Percentiles rank a stretch among this genome's conserved stretches.
These are phyloP conservation scores for Leptocoma aspasia DNA, from an alignment of 2,113 vertebrate genomes.

Conservation along the genomic window DNA sequence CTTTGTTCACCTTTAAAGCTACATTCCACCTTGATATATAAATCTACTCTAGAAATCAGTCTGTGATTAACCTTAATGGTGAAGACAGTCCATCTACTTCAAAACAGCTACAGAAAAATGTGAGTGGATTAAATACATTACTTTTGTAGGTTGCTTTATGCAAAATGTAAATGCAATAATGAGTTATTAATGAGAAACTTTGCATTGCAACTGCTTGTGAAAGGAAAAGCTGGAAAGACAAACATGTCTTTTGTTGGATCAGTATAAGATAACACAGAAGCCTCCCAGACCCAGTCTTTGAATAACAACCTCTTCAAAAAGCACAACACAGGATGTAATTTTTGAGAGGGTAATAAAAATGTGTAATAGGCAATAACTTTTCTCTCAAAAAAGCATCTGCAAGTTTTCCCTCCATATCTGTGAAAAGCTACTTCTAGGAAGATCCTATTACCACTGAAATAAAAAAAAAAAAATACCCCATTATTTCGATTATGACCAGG, in stretches of 20 bases:
- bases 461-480: fast-evolving
- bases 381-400: not conserved
- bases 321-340: not conserved
- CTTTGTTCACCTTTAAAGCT: not conserved
- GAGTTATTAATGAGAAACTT: not conserved
- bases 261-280: not conserved
- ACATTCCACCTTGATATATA: not conserved
- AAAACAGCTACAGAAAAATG: not conserved
- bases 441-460: not conserved
- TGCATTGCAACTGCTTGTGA: not conserved
- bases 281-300: not conserved
- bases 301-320: not conserved
- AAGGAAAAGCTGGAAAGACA: not conserved
- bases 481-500: not conserved
- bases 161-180: not conserved
- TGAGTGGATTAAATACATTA: not conserved
- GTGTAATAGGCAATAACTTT: not conserved
- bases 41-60: not conserved
- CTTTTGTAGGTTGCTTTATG: not conserved
- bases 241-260: not conserved
- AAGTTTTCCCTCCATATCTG: not conserved
- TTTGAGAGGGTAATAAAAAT: not conserved
- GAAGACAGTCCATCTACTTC: not conserved
- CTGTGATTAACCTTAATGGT: not conserved
- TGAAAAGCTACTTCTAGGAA: not conserved